Conservation (phyloP, 2,797 vertebrate genomes). For the Eulemur rubriventer region DNA sequence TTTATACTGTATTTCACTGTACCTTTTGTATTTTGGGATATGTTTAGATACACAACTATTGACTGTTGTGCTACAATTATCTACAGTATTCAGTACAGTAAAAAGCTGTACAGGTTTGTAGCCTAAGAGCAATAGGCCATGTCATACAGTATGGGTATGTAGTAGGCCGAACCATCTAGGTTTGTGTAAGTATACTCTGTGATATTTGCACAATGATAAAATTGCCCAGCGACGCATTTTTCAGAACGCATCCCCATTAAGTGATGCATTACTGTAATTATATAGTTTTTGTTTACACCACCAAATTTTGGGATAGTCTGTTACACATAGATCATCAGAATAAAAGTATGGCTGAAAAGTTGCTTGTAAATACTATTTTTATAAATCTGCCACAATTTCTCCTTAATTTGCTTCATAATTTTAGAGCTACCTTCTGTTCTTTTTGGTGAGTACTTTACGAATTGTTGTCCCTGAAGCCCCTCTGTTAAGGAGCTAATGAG, state of each 20-base stretch:
- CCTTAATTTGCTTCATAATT: slow-evolving; percentile 14
- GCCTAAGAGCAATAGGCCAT: not conserved
- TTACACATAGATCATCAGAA: not conserved
- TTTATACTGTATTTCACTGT: not conserved
- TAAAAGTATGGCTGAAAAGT: not conserved
- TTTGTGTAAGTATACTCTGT: not conserved
- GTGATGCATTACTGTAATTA: not conserved
- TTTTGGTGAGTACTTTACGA: slow-evolving; percentile 3
- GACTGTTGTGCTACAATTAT: not conserved
- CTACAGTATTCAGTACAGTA: not conserved
- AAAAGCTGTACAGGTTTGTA: not conserved
- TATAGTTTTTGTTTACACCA: not conserved
- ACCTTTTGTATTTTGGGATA: not conserved
- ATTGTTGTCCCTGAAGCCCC: not conserved
- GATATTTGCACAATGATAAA: not conserved
- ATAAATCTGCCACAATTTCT: not conserved
- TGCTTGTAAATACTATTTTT: not conserved
- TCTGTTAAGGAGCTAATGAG: slow-evolving; percentile 32
- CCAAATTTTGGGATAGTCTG: not conserved
- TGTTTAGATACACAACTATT: not conserved
- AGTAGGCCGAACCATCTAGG: not conserved
- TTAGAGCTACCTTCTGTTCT: slow-evolving; percentile 42
- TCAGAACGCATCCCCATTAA: not conserved
- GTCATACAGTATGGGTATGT: not conserved
- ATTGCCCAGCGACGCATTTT: not conserved